Evolutionary conservation across 2,113 vertebrate genomes (phyloP).

Genomic region (Jaculus jaculus): DNA sequence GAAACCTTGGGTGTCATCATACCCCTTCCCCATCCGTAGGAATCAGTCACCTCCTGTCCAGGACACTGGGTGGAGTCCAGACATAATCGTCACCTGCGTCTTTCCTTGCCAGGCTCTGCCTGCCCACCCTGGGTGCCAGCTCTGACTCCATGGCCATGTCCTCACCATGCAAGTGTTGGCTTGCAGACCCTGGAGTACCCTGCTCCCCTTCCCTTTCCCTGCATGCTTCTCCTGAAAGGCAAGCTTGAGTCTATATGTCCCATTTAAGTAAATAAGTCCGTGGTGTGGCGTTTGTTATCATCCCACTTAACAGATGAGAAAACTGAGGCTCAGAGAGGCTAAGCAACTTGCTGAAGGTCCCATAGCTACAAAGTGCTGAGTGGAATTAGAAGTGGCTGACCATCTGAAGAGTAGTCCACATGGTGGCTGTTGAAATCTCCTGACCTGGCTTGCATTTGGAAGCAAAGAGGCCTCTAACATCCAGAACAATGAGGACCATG

Average conservation of each 20-base stretch:
- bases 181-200: fast-evolving
- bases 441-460: not conserved
- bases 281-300: fast-evolving
- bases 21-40: not conserved
- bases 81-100: not conserved
- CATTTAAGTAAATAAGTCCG: fast-evolving
- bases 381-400: not conserved
- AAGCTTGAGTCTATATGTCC: fast-evolving
- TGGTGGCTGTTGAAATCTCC: fast-evolving
- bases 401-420: not conserved
- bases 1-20: not conserved
- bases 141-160: fast-evolving
- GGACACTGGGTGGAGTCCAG: not conserved
- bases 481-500: too few relatives aligned
- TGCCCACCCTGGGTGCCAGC: not conserved
- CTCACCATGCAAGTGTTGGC: fast-evolving
- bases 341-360: not conserved
- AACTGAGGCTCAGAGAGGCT: not conserved
- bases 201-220: not conserved
- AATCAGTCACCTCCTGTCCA: fast-evolving
- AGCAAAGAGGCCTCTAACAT: not conserved
- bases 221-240: not conserved
- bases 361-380: not conserved
- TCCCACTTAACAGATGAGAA: not conserved
- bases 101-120: not conserved